Evolutionary conservation across 1,140 invertebrate genomes (phyloP), one percentile per base, ranked within the genome.

Genomic region (Batillaria attramentaria): DNA sequence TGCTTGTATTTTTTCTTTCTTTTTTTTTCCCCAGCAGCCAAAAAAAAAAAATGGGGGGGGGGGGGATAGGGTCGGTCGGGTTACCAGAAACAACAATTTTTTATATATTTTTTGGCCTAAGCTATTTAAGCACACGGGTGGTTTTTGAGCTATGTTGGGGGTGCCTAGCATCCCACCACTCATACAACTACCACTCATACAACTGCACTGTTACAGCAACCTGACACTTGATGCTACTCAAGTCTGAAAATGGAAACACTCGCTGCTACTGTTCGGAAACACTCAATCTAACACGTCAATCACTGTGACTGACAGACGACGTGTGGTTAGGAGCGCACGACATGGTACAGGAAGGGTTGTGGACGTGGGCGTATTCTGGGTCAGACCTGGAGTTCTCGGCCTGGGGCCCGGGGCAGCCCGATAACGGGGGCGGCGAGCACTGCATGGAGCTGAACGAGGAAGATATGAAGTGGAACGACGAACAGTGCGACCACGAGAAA

Each of bases 381-480:
- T 62, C 57, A 8, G 57, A 62, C 33, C 16, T 62, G 57, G n/a
- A 16, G 16, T 62, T 20, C 57, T 8, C n/a, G n/a, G 57, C 57
- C 57, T 62, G 57, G 57, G 13, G 10, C 1, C 57, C 57, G 13
- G 57, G 57, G 0, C 57, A 62, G 57, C 57, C 57, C 8, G n/a
- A 62, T 3, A 31, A n/a, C 57, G 57, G 16, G 13, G 57, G 57
- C 24, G 57, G 57, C 10, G 57, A 60, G 6, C 6, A 60, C 57
- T 62, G 57, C 57, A 62, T 62, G 57, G 57, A 62, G 2, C 57
- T 62, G 57, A 31, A 62, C 57, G 3, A 62, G 24, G 57, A 62
- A 1, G 1, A 16, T 31, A n/a, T n/a, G n/a, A 16, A 1, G 57
- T 62, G 57, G 57, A 62, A 62, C 57, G 57, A 62, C 57, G 57